Percentiles rank a stretch among this genome's conserved stretches.
These are phyloP conservation scores for Hydriomena furcata DNA, from an alignment of 2,888 invertebrate genomes.

Conservation along the genomic window DNA sequence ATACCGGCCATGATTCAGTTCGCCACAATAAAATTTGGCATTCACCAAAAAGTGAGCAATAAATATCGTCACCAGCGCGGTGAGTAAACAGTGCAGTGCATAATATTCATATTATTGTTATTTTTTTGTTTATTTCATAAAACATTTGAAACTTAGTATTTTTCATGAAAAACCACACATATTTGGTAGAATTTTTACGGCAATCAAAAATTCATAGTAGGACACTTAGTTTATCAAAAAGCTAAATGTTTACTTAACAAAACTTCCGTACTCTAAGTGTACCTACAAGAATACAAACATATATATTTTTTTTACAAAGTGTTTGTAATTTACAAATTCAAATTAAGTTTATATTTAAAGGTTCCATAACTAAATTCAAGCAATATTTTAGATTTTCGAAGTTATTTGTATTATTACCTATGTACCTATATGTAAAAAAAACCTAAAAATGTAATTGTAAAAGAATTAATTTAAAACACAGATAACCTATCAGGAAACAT, in stretches of 20 bases:
- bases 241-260: neutral
- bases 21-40: conserved; percentile 86
- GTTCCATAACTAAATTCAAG: no score
- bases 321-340: no score
- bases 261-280: neutral
- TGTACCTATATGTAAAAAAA: no score
- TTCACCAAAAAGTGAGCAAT: conserved; percentile 82
- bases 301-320: no score
- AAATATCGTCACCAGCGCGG: conserved; percentile 73
- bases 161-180: neutral
- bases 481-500: no score
- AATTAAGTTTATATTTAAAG: no score
- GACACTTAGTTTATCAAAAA: no score
- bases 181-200: neutral
- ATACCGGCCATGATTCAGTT: conserved; percentile 83
- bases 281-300: no score
- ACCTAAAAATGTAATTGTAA: no score
- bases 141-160: conserved; percentile 4
- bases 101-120: conserved; percentile 36
- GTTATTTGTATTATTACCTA: no score
- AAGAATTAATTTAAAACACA: no score
- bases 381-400: no score
- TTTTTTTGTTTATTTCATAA: conserved; percentile 6
- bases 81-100: conserved; percentile 81
- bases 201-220: neutral